A percentile compares a stretch with the other conserved stretches of the same genome.
These are phyloP conservation scores for Calameuta pallipes DNA, from an alignment of 2,888 invertebrate species.

Conservation along the genomic window DNA sequence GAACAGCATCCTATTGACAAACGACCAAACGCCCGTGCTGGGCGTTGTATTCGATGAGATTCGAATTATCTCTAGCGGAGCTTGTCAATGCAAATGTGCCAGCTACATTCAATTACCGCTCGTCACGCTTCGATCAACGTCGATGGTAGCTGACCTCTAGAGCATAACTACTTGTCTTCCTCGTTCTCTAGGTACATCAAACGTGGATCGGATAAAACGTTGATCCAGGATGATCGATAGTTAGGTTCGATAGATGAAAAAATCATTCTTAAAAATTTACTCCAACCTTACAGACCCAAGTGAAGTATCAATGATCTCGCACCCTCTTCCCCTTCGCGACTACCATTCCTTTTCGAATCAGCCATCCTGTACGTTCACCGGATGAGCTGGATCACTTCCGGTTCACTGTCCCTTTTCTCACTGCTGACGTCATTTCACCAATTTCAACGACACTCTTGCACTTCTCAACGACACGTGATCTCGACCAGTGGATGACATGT, in stretches of 20 bases:
- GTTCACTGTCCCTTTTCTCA: constrained; percentile 10
- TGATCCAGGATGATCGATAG: not conserved
- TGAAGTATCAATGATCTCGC: not conserved
- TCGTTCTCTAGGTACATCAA: not conserved
- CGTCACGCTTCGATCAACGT: constrained; percentile 63
- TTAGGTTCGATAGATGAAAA: not conserved
- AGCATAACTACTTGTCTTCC: not conserved
- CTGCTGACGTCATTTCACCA: constrained; percentile 26
- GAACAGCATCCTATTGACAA: constrained; percentile 59
- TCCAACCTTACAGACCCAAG: not conserved
- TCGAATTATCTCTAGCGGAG: constrained; percentile 65
- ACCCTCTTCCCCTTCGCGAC: not conserved
- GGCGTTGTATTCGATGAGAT: constrained; percentile 63
- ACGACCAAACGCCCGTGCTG: constrained; percentile 59
- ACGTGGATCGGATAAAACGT: not conserved
- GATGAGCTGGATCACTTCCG: not conserved
- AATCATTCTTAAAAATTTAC: not conserved
- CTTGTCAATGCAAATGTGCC: constrained; percentile 64
- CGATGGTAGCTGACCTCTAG: not conserved
- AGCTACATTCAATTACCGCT: constrained; percentile 65
- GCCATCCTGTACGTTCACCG: not conserved
- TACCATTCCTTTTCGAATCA: not conserved
- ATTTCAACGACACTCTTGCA: constrained; percentile 29
- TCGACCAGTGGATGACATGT: not conserved
- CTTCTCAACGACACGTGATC: not conserved